A percentile compares a stretch with the other conserved stretches of the same genome.
Conservation (phyloP, 2,113 vertebrate species). For the Larimichthys polyactis region DNA sequence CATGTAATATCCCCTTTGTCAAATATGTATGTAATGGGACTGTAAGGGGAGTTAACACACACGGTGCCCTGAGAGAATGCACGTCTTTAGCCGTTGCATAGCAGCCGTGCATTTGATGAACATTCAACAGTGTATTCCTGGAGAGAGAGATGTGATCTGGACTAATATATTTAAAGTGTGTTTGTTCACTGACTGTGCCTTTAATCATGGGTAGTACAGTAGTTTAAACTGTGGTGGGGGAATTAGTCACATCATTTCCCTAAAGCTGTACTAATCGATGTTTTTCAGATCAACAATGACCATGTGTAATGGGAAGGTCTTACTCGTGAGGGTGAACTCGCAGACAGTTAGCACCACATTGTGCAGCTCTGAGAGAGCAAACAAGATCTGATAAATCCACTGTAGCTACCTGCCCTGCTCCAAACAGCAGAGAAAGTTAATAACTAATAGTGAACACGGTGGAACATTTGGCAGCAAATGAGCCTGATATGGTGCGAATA, state of each 20-base stretch:
- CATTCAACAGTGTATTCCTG: slow-evolving; percentile 7
- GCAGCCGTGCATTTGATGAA: slow-evolving; percentile 36
- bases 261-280: not conserved
- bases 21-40: slow-evolving; percentile 62
- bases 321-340: not conserved
- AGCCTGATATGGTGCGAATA: not conserved
- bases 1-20: slow-evolving; percentile 57
- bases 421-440: not conserved
- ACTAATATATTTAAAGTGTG: slow-evolving; percentile 26
- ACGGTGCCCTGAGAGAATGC: slow-evolving; percentile 3
- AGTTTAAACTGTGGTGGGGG: not conserved
- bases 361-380: not conserved
- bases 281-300: not conserved
- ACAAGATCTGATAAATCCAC: not conserved
- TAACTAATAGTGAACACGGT: too few relatives aligned
- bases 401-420: not conserved
- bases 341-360: not conserved
- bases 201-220: slow-evolving; percentile 3
- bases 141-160: slow-evolving; percentile 19
- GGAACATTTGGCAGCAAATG: not conserved
- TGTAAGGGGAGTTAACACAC: slow-evolving; percentile 29
- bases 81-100: slow-evolving; percentile 34
- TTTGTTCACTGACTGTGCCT: slow-evolving; percentile 3
- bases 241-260: not conserved
- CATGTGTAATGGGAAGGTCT: not conserved